Base-by-base conservation (phyloP, 2,113 vertebrate genomes). In the Platycercus adscitus region DNA sequence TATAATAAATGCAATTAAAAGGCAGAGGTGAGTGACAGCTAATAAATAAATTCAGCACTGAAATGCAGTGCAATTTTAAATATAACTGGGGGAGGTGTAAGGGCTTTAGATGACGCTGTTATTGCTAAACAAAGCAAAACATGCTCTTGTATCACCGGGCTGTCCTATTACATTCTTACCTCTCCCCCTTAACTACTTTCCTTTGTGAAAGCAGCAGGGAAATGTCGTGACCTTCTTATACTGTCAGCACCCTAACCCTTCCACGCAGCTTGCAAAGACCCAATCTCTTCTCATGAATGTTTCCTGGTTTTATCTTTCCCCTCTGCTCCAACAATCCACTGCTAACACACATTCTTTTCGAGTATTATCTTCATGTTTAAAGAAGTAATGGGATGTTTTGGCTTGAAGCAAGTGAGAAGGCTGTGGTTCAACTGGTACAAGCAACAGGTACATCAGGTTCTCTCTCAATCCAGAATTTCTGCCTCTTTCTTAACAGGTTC, bases 1-100 rank as follows among this genome's bases (percentile, higher is more conserved):
- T 88, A 81, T 69, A 95, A 60, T 76, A 60, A 43, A 39, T 31
- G 21, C 28, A 88, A 49, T 84, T 84, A 75, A 78, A 56, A 95
- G 60, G 50, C 26, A 77, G 68, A 89, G 21, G 10, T 61, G 52
- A 76, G 37, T 41, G 31, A 52, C 7, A 72, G 18, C 10, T 79
- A 68, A 47, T 68, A 44, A 80, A 89, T 81, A 2, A 78, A 86
- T 41, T 80, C 37, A 53, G n/a, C 37, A 35, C 4, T 47, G 29
- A 93, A 93, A 76, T 31, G 41, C 53, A 55, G 3, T 12, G 1
- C 13, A 65, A 60, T 4, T 46, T 11, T 75, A 73, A 80, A 60
- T 50, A 19, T 26, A 81, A 46, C 29, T 50, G 5, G 3, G 25
- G 14, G 20, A 63, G 8, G 7, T 47, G 10, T 14, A 65, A n/a